phyloP scores from a whole-genome alignment of 1,140 invertebrate genomes.

The honey bee (Apis mellifera) region DNA sequence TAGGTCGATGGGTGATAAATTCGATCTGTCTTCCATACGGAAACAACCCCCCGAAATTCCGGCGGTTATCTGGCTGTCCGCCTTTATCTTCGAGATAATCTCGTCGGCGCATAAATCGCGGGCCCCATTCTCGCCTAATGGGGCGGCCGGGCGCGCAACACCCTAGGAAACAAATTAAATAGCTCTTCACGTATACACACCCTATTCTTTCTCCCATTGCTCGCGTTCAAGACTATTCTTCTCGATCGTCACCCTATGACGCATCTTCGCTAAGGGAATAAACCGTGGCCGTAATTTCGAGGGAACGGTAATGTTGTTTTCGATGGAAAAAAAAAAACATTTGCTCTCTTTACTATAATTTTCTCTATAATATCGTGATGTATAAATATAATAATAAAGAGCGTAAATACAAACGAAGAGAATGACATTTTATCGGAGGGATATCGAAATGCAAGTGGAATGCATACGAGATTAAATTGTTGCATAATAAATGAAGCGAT shows the following conservation, averaged over 20 bases:
- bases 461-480: no score
- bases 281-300: constrained; percentile 22
- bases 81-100: constrained; percentile 76
- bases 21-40: constrained; percentile 60
- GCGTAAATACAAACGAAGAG: no score
- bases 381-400: no score
- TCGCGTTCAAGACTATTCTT: neutral
- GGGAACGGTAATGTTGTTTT: constrained; percentile 6
- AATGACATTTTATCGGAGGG: no score
- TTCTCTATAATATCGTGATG: no score
- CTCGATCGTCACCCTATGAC: constrained; percentile 44
- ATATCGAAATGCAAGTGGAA: no score
- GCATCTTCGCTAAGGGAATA: constrained; percentile 50
- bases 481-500: no score
- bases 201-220: neutral
- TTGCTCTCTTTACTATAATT: no score
- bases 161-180: constrained; percentile 74
- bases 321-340: no score
- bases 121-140: constrained; percentile 66
- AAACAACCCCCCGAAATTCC: constrained; percentile 56
- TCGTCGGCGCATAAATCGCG: constrained; percentile 72
- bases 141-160: constrained; percentile 50
- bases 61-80: constrained; percentile 63
- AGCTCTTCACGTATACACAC: constrained; percentile 55
- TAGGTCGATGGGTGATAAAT: constrained; percentile 78